phyloP scores from a whole-genome alignment of 2,797 vertebrate genomes.

The Protonibea diacanthus region DNA sequence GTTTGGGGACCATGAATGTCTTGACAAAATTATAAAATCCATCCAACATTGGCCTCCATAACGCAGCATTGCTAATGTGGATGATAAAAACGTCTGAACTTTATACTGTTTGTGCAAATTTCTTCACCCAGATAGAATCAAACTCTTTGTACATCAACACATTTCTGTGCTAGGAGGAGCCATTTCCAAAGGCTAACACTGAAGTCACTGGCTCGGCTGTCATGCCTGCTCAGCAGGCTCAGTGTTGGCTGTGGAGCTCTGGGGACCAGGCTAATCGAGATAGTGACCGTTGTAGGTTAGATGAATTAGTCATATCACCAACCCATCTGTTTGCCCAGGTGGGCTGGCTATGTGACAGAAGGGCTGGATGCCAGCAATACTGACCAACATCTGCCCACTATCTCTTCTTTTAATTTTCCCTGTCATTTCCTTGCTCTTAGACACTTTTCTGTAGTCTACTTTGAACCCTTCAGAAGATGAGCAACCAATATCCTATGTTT shows the following conservation, averaged over 20 bases:
- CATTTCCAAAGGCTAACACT: constrained; percentile 36
- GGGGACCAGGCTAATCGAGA: constrained; percentile 72
- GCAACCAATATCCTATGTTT: constrained; percentile 18
- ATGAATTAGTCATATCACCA: constrained; percentile 80
- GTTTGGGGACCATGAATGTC: neutral
- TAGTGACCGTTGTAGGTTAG: constrained; percentile 64
- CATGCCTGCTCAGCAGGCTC: constrained; percentile 34
- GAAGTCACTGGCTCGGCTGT: constrained; percentile 32
- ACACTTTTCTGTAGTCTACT: constrained; percentile 2
- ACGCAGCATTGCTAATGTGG: neutral
- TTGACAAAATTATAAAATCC: neutral
- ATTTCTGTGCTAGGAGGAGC: constrained; percentile 14
- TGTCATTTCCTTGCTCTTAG: constrained; percentile 26
- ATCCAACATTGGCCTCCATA: neutral
- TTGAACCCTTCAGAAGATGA: constrained; percentile 23
- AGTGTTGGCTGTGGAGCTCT: constrained; percentile 37
- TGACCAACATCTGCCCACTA: constrained; percentile 64
- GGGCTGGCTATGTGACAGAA: constrained; percentile 67
- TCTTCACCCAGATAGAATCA: neutral
- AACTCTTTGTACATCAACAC: constrained; percentile 9
- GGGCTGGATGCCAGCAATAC: constrained; percentile 50
- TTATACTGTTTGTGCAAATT: constrained; percentile 4
- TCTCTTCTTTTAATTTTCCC: constrained; percentile 49
- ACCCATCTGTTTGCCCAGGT: constrained; percentile 83
- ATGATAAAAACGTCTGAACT: constrained; percentile 4